A percentile compares a stretch with the other conserved stretches of the same genome.
phyloP scores from a whole-genome alignment of 2,113 vertebrate species.

The Amblyornis subalaris region DNA sequence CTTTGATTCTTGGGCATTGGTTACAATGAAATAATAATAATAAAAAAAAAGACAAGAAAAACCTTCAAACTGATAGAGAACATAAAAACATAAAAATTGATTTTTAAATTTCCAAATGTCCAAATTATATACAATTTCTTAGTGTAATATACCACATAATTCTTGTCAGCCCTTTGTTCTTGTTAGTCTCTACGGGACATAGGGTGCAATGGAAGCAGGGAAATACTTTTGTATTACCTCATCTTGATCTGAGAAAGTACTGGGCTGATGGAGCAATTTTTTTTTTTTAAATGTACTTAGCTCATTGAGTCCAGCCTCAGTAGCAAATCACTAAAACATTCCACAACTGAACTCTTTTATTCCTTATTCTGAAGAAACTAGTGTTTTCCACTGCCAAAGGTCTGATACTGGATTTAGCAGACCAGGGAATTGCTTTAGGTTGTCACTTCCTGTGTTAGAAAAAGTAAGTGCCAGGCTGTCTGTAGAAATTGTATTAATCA shows the following conservation, averaged over 20 bases:
- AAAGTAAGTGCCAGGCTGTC: not conserved
- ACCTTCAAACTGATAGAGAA: not conserved
- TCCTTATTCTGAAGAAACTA: not conserved
- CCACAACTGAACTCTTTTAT: not conserved
- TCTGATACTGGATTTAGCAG: not conserved
- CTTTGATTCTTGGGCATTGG: not conserved
- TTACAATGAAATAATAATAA: not conserved
- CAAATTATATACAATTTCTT: not conserved
- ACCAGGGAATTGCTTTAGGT: not conserved
- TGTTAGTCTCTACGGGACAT: not conserved
- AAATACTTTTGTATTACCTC: not conserved
- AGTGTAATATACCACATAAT: not conserved
- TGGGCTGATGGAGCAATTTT: not conserved
- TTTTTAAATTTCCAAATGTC: not conserved
- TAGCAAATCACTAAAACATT: not conserved
- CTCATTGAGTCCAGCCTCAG: not conserved
- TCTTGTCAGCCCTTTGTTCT: not conserved
- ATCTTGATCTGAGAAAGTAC: not conserved
- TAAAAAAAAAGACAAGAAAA: not conserved
- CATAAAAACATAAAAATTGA: not conserved
- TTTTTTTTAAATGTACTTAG: not conserved
- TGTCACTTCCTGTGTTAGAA: not conserved
- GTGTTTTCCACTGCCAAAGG: not conserved
- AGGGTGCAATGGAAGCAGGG: not conserved
- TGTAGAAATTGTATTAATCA: not conserved